These are phyloP conservation scores for Mya arenaria DNA, from an alignment of 1,140 invertebrate genomes.

Conservation along the genomic window DNA sequence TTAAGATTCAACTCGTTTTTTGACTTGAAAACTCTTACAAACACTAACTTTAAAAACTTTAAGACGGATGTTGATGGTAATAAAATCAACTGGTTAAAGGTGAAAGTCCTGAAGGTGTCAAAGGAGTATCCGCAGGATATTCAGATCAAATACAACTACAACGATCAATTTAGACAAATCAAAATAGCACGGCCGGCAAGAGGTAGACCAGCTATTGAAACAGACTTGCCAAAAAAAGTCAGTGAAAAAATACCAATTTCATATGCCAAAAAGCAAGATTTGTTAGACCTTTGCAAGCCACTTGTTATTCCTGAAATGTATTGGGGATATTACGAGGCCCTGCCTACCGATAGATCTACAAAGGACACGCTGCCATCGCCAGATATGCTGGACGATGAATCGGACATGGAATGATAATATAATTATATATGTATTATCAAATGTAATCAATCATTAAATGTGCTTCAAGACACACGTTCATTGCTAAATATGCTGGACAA, in stretches of 20 bases:
- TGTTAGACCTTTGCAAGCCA: neutral
- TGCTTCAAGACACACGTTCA: neutral
- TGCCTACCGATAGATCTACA: neutral
- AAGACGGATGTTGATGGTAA: conserved; percentile 7
- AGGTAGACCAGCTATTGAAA: neutral
- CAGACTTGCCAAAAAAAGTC: neutral
- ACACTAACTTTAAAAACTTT: conserved; percentile 12
- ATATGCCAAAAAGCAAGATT: conserved; percentile 18
- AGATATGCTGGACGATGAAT: neutral
- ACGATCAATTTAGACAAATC: neutral
- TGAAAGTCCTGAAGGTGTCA: conserved; percentile 18
- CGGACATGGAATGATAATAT: neutral
- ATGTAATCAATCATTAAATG: no score
- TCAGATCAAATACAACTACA: conserved; percentile 1
- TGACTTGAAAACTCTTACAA: conserved; percentile 7
- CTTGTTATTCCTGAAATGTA: neutral
- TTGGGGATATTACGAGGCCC: neutral
- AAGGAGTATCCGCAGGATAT: conserved; percentile 5
- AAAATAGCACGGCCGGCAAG: neutral
- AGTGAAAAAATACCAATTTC: conserved; percentile 8
- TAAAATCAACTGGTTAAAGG: conserved; percentile 17
- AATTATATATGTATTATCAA: no score
- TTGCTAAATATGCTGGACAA: neutral
- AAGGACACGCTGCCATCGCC: neutral
- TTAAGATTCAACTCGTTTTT: neutral